Conservation (phyloP, 30 jellyfish, hydroid and myxozoan species). For the Mastigias papua region DNA sequence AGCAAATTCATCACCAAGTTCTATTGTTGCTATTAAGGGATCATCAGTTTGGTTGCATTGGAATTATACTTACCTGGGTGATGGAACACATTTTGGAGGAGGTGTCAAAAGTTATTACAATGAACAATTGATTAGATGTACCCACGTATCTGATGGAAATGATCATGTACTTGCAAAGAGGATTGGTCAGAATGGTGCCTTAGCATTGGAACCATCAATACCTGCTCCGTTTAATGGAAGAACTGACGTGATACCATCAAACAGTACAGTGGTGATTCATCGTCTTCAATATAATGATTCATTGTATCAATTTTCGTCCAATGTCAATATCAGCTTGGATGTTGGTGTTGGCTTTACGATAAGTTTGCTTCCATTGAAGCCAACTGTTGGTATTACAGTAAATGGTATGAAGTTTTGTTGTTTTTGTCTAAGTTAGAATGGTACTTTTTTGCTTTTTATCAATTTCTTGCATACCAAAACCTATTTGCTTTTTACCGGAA, state of each 20-base stretch:
- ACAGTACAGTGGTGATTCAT: constrained; percentile 32
- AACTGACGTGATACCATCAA: constrained; percentile 19
- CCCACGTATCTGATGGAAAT: not conserved
- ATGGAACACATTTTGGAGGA: not conserved
- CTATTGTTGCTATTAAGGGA: constrained; percentile 13
- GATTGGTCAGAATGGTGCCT: constrained; percentile 1
- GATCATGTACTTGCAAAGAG: constrained; percentile 16
- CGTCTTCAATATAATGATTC: constrained; percentile 38
- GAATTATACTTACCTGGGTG: constrained; percentile 27
- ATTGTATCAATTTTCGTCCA: not conserved
- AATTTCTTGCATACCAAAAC: no score
- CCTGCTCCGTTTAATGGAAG: constrained; percentile 41
- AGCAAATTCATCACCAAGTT: constrained; percentile 50
- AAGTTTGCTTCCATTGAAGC: not conserved
- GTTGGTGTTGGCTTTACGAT: not conserved
- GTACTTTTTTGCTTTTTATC: no score
- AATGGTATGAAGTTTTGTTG: constrained; percentile 4
- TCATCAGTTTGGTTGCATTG: constrained; percentile 51
- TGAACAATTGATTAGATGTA: not conserved
- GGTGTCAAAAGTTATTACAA: not conserved
- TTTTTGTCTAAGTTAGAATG: no score
- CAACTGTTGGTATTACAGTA: constrained; percentile 20
- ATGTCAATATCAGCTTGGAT: not conserved
- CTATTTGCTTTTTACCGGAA: no score
- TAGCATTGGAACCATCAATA: not conserved